These are phyloP conservation scores for Falco berigora DNA, from an alignment of 2,797 vertebrate genomes.

Conservation along the genomic window DNA sequence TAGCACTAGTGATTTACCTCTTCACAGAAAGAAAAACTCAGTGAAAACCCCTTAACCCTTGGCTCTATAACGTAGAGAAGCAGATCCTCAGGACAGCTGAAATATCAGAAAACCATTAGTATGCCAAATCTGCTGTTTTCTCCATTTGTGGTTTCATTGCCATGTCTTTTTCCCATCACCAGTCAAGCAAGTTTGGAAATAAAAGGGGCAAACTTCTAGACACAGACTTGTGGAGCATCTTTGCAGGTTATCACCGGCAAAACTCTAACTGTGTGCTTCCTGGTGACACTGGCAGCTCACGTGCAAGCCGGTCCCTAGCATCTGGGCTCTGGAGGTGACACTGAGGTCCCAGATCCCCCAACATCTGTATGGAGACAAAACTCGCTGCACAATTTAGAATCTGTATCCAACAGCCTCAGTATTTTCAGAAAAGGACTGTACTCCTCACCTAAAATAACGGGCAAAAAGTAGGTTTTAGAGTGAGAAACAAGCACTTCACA, in stretches of 20 bases:
- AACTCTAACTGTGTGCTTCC: background rate
- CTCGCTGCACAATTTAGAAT: background rate
- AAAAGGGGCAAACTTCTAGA: background rate
- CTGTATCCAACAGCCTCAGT: background rate
- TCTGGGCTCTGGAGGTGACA: background rate
- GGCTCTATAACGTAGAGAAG: background rate
- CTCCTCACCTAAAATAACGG: background rate
- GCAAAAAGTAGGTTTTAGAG: background rate
- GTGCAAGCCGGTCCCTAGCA: background rate
- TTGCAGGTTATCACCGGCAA: background rate
- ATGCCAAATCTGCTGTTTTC: background rate
- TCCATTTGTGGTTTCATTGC: background rate
- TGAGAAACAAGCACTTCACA: background rate
- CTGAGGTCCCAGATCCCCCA: background rate
- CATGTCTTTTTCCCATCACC: background rate
- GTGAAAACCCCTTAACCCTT: background rate
- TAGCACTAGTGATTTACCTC: background rate
- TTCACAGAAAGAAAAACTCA: background rate
- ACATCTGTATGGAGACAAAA: background rate
- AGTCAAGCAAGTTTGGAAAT: constrained; percentile 12
- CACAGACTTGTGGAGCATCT: background rate
- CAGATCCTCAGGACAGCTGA: background rate
- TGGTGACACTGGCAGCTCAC: background rate
- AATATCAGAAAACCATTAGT: background rate
- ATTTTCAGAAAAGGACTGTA: background rate